phyloP scores from a whole-genome alignment of 2,797 vertebrate genomes.

The Molossus molossus region DNA sequence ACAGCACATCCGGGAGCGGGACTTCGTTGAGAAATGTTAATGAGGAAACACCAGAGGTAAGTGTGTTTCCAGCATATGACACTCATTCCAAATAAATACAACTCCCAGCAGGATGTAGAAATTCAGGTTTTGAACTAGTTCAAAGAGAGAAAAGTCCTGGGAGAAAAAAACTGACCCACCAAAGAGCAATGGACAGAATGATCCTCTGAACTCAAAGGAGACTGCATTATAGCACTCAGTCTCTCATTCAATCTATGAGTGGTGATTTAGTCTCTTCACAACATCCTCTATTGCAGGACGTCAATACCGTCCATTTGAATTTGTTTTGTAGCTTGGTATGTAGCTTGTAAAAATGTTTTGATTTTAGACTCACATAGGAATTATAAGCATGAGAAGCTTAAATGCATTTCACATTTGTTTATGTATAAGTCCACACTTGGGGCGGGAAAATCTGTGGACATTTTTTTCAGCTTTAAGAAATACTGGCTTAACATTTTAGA shows the following conservation, averaged over 20 bases:
- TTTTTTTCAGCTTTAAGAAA: neutral
- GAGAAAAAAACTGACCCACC: neutral
- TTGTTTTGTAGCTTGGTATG: neutral
- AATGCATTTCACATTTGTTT: neutral
- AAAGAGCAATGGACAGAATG: neutral
- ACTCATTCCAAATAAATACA: neutral
- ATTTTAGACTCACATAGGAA: neutral
- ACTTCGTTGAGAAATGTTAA: neutral
- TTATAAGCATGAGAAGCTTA: neutral
- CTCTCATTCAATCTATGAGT: neutral
- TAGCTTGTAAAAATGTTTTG: neutral
- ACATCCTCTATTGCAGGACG: neutral
- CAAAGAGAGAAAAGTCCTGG: neutral
- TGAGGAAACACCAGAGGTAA: neutral
- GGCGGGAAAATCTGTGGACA: fast-evolving
- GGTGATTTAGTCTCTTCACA: neutral
- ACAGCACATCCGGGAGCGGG: neutral
- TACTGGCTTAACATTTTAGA: neutral
- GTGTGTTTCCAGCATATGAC: neutral
- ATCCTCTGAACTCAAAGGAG: neutral
- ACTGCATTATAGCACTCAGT: neutral
- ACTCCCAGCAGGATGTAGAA: neutral
- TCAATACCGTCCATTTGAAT: neutral
- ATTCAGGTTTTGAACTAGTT: neutral
- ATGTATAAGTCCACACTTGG: neutral